Base-by-base conservation (phyloP, 2,113 vertebrate genomes). In the Chloropsis cyanopogon region DNA sequence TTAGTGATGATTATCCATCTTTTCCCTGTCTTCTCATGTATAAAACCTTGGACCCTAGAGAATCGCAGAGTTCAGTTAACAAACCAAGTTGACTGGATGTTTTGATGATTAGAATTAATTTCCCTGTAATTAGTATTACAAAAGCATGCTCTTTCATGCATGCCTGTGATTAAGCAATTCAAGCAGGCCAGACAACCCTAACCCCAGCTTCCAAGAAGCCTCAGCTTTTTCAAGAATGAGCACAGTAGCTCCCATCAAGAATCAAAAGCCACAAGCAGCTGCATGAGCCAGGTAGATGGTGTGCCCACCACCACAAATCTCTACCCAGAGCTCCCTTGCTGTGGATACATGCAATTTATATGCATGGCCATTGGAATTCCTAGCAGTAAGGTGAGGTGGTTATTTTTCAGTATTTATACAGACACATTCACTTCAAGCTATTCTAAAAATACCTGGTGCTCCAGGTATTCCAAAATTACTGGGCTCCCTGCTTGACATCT, bases 121-220 rank as follows among this genome's bases (percentile, higher is more conserved):
- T 94, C 63, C 69, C 80, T 53, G 44, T 37, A 53, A 53, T 93
- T 54, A 73, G 20, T 82, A 82, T 72, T 81, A 86, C 66, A 92
- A 76, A 94, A 86, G 59, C 56, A 80, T n/a, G 49, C 44, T 68
- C n/a, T 81, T 47, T 91, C 90, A 82, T 53, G 77, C 81, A 46
- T 25, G 25, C 26, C 42, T 63, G 33, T 33, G 68, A 95, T 92
- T 90, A 95, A 76, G 81, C 76, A 95, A 95, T 81, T 80, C 76
- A 73, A 86, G 65, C 5, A 4, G 65, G 52, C 53, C 59, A 79
- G 82, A 76, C 41, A 90, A 88, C 37, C 52, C 41, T 15, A 53
- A 53, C 31, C 50, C 13, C 22, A 49, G 56, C 41, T 88, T 88
- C 53, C 87, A 78, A 86, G 50, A 73, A 80, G 8, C 7, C 44